Conservation (phyloP, 1,140 invertebrate genomes). For the Brachionus manjavacas region DNA sequence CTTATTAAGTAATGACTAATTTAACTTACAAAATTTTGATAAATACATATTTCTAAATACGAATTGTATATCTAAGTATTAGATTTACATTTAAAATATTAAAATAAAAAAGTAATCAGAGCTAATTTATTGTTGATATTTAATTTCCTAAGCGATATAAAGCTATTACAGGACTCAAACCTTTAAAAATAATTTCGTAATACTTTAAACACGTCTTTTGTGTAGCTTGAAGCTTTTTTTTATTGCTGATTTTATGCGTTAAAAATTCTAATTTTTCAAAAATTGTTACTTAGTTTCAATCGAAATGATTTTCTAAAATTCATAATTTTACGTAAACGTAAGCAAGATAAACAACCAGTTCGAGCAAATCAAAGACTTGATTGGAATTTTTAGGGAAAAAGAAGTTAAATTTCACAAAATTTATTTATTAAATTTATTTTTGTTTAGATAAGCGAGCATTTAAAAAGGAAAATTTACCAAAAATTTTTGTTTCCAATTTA, state of each 20-base stretch:
- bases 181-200: not conserved
- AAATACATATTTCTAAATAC: not conserved
- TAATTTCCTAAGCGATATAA: not conserved
- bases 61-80: not conserved
- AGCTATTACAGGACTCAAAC: not conserved
- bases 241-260: not conserved
- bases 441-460: not conserved
- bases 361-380: not conserved
- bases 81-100: not conserved
- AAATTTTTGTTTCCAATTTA: not conserved
- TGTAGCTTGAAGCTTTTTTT: not conserved
- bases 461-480: not conserved
- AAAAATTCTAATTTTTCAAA: not conserved
- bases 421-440: not conserved
- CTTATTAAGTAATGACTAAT: not conserved
- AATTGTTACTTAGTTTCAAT: not conserved
- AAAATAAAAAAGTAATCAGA: not conserved
- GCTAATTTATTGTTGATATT: not conserved
- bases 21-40: not conserved
- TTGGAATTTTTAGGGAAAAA: not conserved
- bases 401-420: not conserved
- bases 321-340: constrained; percentile 4
- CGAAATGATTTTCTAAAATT: not conserved
- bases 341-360: not conserved
- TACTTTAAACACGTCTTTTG: not conserved